Evolutionary conservation across 2,113 vertebrate species (phyloP).

Genomic region (Poecilia latipinna): DNA sequence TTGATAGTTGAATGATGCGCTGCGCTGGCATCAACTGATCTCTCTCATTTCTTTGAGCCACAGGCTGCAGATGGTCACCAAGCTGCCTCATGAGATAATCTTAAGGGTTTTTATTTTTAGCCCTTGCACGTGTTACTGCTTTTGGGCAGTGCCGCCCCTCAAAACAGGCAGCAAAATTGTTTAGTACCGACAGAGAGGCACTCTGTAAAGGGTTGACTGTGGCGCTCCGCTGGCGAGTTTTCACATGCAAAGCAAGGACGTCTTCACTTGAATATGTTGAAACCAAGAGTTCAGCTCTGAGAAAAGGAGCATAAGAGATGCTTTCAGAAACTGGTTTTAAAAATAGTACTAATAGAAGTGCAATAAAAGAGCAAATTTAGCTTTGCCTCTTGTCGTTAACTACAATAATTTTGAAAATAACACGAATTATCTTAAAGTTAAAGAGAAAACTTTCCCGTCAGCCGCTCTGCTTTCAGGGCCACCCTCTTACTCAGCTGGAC

Average conservation of each 20-base stretch:
- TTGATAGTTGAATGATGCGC: conserved; percentile 6
- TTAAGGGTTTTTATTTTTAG: not conserved
- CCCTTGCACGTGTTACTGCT: not conserved
- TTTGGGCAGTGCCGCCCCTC: not conserved
- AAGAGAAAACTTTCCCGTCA: not conserved
- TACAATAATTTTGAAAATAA: not conserved
- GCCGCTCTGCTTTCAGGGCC: conserved; percentile 10
- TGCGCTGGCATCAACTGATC: not conserved
- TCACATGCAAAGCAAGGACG: conserved; percentile 29
- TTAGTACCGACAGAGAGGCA: not conserved
- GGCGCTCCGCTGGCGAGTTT: conserved; percentile 5
- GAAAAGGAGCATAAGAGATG: not conserved
- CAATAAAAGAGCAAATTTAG: not conserved
- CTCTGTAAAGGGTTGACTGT: not conserved
- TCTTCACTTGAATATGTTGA: conserved; percentile 2
- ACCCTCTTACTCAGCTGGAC: conserved; percentile 24
- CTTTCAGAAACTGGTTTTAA: not conserved
- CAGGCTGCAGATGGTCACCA: not conserved
- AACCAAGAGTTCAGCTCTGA: not conserved
- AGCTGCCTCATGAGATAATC: not conserved
- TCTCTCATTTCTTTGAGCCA: not conserved
- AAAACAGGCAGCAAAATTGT: not conserved
- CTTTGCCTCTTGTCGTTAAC: not conserved
- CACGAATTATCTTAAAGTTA: not conserved
- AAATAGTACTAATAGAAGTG: too few species aligned